A percentile compares a stretch with the other conserved stretches of the same genome.
These are phyloP conservation scores for Magallana gigas DNA, from an alignment of 1,140 invertebrate genomes.

Conservation along the genomic window DNA sequence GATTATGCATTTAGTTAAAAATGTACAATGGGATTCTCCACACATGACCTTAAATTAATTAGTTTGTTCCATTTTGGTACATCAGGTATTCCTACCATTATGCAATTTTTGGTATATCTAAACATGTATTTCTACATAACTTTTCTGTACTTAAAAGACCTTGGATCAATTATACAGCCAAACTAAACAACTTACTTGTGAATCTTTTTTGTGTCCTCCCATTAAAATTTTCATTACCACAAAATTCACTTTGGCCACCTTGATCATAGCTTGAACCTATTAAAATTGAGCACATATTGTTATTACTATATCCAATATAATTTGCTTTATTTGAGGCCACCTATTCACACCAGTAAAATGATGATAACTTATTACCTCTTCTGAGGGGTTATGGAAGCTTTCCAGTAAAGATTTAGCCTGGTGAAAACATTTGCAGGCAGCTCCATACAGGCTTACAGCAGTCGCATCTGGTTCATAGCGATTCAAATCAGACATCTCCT, in stretches of 20 bases:
- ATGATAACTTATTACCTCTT: constrained; percentile 84
- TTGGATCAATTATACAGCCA: not conserved
- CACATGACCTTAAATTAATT: no score
- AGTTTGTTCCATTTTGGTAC: no score
- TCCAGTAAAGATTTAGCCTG: constrained; percentile 92
- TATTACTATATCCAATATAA: not conserved
- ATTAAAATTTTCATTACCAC: constrained; percentile 94
- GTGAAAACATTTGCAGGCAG: constrained; percentile 94
- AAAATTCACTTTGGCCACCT: constrained; percentile 96
- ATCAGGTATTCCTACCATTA: no score
- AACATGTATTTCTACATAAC: no score
- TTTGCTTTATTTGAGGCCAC: no score
- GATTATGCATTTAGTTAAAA: no score
- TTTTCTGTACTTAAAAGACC: no score
- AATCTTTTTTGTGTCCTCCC: constrained; percentile 93
- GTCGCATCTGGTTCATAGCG: constrained; percentile 78
- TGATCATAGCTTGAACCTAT: constrained; percentile 91
- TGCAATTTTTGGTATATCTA: no score
- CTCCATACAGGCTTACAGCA: constrained; percentile 85
- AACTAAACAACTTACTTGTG: constrained; percentile 76
- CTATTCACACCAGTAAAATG: no score
- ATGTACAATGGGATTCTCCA: no score
- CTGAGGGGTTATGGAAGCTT: constrained; percentile 86
- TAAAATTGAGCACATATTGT: constrained; percentile 75
- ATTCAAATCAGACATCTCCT: constrained; percentile 84